Percentiles rank a stretch among this genome's conserved stretches.
These are phyloP conservation scores for Tigriopus californicus DNA, from an alignment of 2,888 invertebrate species.

Conservation along the genomic window DNA sequence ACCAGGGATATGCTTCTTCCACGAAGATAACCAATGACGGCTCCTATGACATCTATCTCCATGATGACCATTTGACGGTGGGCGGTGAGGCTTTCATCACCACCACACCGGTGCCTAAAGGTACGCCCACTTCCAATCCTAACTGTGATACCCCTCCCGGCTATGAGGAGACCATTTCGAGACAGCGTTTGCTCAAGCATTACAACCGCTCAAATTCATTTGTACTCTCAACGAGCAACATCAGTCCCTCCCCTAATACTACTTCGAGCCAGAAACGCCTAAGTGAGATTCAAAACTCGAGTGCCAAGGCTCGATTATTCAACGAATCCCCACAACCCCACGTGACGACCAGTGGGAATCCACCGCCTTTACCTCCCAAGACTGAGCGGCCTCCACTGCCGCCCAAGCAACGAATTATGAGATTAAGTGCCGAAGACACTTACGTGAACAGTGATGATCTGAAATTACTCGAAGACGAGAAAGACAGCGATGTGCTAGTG, in stretches of 20 bases:
- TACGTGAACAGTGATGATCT: conserved; percentile 11
- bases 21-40: conserved; percentile 12
- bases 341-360: conserved; percentile 20
- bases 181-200: conserved; percentile 20
- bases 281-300: background rate
- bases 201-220: conserved; percentile 7
- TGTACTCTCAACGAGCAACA: background rate
- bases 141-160: conserved; percentile 21
- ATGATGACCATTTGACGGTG: background rate
- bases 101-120: too few species aligned
- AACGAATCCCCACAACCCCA: conserved; percentile 18
- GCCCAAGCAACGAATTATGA: conserved; percentile 20
- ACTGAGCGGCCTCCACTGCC: conserved; percentile 21
- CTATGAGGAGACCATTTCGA: conserved; percentile 23
- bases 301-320: background rate
- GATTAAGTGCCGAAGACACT: conserved; percentile 5
- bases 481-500: background rate
- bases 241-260: too few species aligned
- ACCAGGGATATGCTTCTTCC: conserved; percentile 18
- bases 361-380: conserved; percentile 22
- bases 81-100: background rate
- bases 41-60: conserved; percentile 14
- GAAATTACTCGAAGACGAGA: background rate
- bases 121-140: background rate
- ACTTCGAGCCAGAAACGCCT: too few species aligned